phyloP scores from a whole-genome alignment of 1,140 invertebrate species.

The Brachionus calyciflorus region DNA sequence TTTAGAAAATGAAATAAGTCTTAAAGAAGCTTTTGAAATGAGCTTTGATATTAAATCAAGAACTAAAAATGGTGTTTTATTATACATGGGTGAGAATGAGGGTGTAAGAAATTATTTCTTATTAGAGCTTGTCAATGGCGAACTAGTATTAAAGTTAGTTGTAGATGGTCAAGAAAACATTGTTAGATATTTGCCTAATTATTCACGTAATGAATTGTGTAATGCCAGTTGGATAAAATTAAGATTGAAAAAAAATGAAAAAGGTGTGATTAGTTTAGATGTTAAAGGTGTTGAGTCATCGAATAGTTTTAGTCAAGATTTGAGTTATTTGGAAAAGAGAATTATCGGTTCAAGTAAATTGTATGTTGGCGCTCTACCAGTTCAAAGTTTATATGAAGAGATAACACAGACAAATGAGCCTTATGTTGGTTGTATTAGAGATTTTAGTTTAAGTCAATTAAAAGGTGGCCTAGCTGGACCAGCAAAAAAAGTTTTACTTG shows the following conservation, averaged over 20 bases:
- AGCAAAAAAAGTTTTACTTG: slow-evolving; percentile 11
- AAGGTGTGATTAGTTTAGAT: neutral
- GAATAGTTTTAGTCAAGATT: slow-evolving; percentile 8
- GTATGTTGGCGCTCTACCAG: slow-evolving; percentile 18
- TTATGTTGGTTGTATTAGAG: slow-evolving; percentile 43
- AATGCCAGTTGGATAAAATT: slow-evolving; percentile 39
- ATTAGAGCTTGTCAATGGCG: slow-evolving; percentile 31
- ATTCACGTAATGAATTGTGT: slow-evolving; percentile 33
- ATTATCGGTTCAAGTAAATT: neutral
- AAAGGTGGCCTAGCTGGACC: neutral
- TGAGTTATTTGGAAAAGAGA: neutral
- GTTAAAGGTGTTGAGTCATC: neutral
- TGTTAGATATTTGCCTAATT: neutral
- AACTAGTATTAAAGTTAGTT: neutral
- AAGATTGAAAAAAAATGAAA: slow-evolving; percentile 29
- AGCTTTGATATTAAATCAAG: slow-evolving; percentile 11
- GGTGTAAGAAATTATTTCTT: neutral
- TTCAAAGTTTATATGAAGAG: neutral
- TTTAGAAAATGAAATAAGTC: neutral
- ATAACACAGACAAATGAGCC: slow-evolving; percentile 10
- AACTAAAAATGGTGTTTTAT: slow-evolving; percentile 34
- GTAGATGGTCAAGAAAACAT: slow-evolving; percentile 16
- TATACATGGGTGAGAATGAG: slow-evolving; percentile 8
- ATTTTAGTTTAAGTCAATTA: neutral
- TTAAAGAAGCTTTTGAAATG: slow-evolving; percentile 14